A percentile compares a stretch with the other conserved stretches of the same genome.
These are phyloP conservation scores for Hemaris fuciformis DNA, from an alignment of 2,888 invertebrate species.

Conservation along the genomic window DNA sequence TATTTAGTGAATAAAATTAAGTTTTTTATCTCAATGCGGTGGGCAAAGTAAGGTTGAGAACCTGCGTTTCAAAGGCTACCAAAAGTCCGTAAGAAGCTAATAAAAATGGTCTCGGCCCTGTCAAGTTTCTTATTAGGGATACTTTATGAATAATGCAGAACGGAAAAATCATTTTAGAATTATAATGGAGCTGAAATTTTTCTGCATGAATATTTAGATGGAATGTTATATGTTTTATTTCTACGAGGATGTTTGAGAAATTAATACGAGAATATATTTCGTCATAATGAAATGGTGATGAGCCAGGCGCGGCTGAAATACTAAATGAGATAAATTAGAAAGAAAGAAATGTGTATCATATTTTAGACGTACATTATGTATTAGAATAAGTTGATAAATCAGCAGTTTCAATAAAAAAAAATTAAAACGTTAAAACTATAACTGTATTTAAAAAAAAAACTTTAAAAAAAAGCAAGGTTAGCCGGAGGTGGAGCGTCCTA, in stretches of 20 bases:
- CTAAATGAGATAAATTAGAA: background rate
- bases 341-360: too few species aligned
- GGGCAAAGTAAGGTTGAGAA: too few species aligned
- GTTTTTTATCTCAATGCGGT: too few species aligned
- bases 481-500: too few species aligned
- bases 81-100: constrained; percentile 10
- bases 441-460: too few species aligned
- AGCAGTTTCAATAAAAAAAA: too few species aligned
- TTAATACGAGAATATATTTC: background rate
- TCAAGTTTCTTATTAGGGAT: constrained; percentile 20
- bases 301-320: background rate
- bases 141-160: constrained; percentile 33
- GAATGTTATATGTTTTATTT: background rate
- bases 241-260: background rate
- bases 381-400: too few species aligned
- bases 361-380: too few species aligned
- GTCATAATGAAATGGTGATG: background rate
- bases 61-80: constrained; percentile 1
- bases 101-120: constrained; percentile 11
- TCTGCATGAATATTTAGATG: background rate
- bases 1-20: too few species aligned
- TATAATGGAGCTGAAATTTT: constrained; percentile 20
- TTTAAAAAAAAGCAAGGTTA: too few species aligned
- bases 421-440: too few species aligned
- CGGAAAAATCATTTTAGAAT: constrained; percentile 26